Conservation (phyloP, 2,797 vertebrate genomes). For the Acanthopagrus latus region DNA sequence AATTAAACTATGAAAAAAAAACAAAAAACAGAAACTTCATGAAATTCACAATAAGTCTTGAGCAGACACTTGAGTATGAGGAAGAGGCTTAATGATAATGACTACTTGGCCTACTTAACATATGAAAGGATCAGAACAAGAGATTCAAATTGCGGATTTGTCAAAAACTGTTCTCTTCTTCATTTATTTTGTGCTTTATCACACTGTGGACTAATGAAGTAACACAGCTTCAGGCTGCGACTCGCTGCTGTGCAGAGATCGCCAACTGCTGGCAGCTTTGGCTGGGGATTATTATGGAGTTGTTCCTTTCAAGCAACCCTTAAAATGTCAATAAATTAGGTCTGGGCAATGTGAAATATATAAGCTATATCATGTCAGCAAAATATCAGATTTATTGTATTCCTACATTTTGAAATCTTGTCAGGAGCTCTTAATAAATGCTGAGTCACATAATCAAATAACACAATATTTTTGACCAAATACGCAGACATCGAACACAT, state of each 20-base stretch:
- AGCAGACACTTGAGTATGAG: neutral
- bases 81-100: neutral
- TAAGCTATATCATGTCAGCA: no score
- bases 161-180: neutral
- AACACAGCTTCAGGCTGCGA: slow-evolving; percentile 2
- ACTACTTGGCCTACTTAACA: neutral
- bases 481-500: no score
- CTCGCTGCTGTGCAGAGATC: slow-evolving; percentile 23
- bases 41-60: neutral
- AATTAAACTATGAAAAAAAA: slow-evolving; percentile 12
- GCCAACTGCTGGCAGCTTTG: slow-evolving; percentile 31
- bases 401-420: no score
- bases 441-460: no score
- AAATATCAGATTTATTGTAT: no score
- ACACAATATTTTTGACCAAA: no score
- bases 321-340: slow-evolving; percentile 2
- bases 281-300: neutral
- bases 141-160: neutral
- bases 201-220: neutral
- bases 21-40: neutral
- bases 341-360: no score
- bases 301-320: slow-evolving; percentile 15
- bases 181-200: slow-evolving; percentile 27
- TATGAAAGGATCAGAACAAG: slow-evolving; percentile 1
- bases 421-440: no score